Evolutionary conservation across 2,888 invertebrate species (phyloP).

Genomic region (Leptopilina drosophilae): DNA sequence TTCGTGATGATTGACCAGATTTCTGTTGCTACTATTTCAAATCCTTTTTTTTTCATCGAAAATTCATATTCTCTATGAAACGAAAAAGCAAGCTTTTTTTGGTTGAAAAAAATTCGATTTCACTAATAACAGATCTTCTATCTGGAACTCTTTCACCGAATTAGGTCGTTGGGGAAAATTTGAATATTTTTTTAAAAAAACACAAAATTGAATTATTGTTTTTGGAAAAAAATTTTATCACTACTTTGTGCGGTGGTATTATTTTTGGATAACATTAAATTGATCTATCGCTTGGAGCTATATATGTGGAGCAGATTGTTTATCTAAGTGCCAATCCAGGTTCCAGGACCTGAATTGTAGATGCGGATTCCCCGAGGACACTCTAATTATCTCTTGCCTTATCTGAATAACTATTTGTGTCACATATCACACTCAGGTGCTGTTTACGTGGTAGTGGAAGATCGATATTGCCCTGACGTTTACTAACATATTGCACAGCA

Average conservation of each 20-base stretch:
- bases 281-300: neutral
- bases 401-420: slow-evolving; percentile 28
- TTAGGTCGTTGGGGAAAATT: no score
- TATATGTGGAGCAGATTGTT: neutral
- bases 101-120: neutral
- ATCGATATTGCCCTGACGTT: slow-evolving; percentile 37
- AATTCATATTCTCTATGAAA: slow-evolving; percentile 3
- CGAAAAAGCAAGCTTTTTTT: neutral
- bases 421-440: slow-evolving; percentile 28
- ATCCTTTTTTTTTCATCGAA: neutral
- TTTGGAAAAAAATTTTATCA: no score
- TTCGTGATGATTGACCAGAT: neutral
- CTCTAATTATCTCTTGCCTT: slow-evolving; percentile 20
- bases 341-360: neutral
- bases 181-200: no score
- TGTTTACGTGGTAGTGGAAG: neutral
- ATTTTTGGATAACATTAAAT: no score
- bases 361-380: neutral
- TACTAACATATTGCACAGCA: slow-evolving; percentile 1
- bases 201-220: no score
- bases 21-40: neutral
- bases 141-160: no score
- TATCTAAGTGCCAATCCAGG: neutral
- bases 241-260: no score
- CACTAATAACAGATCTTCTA: no score